Conservation (phyloP, 2,797 vertebrate species). For the Cossypha heuglini region DNA sequence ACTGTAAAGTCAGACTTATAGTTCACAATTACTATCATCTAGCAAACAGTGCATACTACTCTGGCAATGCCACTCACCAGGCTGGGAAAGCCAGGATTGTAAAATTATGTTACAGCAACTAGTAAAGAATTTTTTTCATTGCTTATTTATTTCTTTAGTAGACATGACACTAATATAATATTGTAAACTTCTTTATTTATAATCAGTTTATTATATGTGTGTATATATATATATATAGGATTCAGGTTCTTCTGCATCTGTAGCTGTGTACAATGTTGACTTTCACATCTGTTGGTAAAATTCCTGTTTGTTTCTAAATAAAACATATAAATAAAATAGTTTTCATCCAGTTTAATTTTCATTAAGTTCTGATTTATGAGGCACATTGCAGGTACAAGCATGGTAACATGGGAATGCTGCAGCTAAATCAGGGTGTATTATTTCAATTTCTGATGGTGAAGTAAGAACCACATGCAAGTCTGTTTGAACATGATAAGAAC, state of each 20-base stretch:
- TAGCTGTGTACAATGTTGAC: not conserved
- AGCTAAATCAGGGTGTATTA: not conserved
- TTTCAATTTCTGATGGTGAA: not conserved
- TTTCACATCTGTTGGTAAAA: not conserved
- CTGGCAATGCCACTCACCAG: not conserved
- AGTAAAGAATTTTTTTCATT: not conserved
- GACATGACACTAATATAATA: not conserved
- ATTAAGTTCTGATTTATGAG: not conserved
- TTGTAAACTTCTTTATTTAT: not conserved
- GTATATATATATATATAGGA: not conserved
- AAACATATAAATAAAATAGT: not conserved
- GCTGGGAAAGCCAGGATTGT: not conserved
- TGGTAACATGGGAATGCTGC: not conserved
- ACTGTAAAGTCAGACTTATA: not conserved
- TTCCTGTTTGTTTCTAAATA: not conserved
- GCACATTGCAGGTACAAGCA: not conserved
- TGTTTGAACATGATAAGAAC: conserved; percentile 8
- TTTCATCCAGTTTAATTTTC: not conserved
- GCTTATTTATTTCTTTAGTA: not conserved
- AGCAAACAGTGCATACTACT: not conserved
- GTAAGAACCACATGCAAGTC: not conserved
- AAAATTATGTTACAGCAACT: not conserved
- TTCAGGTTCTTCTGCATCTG: not conserved
- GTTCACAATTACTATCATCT: not conserved
- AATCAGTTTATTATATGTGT: not conserved